phyloP scores from a whole-genome alignment of 2,113 vertebrate genomes.

The Notothenia coriiceps region DNA sequence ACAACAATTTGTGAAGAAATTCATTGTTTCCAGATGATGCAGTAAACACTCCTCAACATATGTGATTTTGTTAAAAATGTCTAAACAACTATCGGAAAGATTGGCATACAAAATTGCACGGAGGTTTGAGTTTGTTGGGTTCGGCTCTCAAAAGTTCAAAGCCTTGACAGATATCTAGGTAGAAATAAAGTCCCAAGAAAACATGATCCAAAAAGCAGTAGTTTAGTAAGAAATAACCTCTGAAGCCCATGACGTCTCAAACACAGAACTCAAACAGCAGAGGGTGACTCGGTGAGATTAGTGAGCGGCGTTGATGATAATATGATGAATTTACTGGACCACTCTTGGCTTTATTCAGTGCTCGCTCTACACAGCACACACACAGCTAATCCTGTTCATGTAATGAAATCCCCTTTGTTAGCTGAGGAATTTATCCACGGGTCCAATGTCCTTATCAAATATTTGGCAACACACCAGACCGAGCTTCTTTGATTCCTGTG shows the following conservation, averaged over 20 bases:
- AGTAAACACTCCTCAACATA: not conserved
- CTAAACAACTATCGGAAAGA: not conserved
- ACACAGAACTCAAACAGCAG: constrained; percentile 31
- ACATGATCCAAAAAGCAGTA: no score
- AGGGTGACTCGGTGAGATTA: constrained; percentile 40
- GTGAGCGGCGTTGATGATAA: constrained; percentile 36
- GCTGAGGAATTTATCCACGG: constrained; percentile 54
- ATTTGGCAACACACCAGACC: constrained; percentile 56
- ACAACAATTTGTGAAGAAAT: not conserved
- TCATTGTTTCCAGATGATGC: not conserved
- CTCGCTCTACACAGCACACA: constrained; percentile 4
- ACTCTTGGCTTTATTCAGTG: constrained; percentile 20
- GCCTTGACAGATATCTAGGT: no score
- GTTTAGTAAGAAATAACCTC: not conserved
- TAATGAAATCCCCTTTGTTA: constrained; percentile 60
- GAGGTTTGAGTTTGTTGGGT: no score
- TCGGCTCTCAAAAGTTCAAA: no score
- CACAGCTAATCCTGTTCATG: constrained; percentile 37
- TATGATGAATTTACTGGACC: constrained; percentile 18
- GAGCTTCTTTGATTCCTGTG: constrained; percentile 47
- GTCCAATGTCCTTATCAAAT: constrained; percentile 59
- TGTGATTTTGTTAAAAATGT: not conserved
- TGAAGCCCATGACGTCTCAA: constrained; percentile 22
- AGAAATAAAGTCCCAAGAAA: no score
- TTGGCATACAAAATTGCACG: not conserved